These are phyloP conservation scores for Tenualosa thibaudeaui DNA, from an alignment of 2,797 vertebrate genomes.

Conservation along the genomic window DNA sequence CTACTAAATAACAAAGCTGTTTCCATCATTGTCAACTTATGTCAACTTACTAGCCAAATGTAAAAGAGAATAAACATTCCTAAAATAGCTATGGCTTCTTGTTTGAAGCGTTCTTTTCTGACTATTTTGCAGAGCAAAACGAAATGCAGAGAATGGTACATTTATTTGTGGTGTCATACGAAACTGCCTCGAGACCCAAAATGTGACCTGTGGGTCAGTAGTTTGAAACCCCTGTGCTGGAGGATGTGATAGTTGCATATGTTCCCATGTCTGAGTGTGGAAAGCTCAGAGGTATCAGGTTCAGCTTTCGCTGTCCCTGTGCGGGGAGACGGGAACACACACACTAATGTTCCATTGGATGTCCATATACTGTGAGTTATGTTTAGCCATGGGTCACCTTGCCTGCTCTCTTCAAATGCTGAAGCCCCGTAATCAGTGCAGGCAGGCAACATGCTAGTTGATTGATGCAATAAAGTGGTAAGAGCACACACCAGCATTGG, in stretches of 20 bases:
- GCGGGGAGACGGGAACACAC: background rate
- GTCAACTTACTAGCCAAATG: background rate
- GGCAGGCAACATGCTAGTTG: slow-evolving; percentile 29
- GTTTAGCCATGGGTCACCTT: slow-evolving; percentile 25
- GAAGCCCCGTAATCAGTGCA: slow-evolving; percentile 27
- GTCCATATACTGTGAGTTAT: slow-evolving; percentile 27
- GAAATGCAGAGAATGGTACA: background rate
- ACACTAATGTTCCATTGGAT: slow-evolving; percentile 8
- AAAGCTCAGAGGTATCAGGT: slow-evolving; percentile 2
- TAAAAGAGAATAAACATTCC: background rate
- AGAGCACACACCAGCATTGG: slow-evolving; percentile 26
- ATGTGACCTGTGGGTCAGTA: background rate
- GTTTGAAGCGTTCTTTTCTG: background rate
- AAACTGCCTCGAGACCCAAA: background rate
- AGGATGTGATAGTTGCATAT: slow-evolving; percentile 13
- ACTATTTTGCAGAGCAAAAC: background rate
- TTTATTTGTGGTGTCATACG: background rate
- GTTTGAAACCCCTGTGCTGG: background rate
- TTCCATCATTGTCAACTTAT: background rate
- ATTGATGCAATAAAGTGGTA: slow-evolving; percentile 16
- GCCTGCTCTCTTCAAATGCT: slow-evolving; percentile 21
- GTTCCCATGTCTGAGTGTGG: slow-evolving; percentile 17
- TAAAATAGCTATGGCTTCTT: background rate
- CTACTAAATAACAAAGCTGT: background rate
- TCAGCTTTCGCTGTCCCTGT: slow-evolving; percentile 1